These are phyloP conservation scores for Phorcus lineatus DNA, from an alignment of 2,888 invertebrate species.

Conservation along the genomic window DNA sequence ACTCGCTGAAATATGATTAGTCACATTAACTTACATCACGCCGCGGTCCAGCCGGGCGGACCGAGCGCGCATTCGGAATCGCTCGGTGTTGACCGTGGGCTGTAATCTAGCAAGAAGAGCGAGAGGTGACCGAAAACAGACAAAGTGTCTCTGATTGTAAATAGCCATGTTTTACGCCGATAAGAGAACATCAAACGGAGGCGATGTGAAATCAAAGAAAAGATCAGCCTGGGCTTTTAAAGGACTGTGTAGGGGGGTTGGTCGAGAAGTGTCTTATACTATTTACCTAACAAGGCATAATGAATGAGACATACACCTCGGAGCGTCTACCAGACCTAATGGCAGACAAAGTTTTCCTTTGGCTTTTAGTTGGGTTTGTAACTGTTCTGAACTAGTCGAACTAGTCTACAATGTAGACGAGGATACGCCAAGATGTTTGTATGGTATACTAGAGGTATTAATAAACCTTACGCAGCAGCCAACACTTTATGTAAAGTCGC, in stretches of 20 bases:
- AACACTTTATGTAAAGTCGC: too few relatives aligned
- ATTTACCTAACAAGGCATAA: neutral
- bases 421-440: neutral
- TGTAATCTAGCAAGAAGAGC: neutral
- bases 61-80: neutral
- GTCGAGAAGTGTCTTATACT: neutral
- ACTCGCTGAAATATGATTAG: too few relatives aligned
- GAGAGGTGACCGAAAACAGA: neutral
- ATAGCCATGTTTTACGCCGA: conserved; percentile 8
- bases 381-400: neutral
- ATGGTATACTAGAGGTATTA: neutral
- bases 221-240: neutral
- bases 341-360: conserved; percentile 22
- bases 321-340: neutral
- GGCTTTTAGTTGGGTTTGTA: neutral
- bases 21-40: too few relatives aligned
- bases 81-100: neutral
- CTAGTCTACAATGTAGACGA: neutral
- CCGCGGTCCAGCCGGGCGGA: too few relatives aligned
- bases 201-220: neutral
- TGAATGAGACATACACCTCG: conserved; percentile 2
- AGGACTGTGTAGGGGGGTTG: neutral
- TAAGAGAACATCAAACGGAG: neutral
- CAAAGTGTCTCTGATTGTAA: conserved; percentile 6
- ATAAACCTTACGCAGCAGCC: too few relatives aligned